A percentile compares a stretch with the other conserved stretches of the same genome.
Evolutionary conservation across 2,797 vertebrate species (phyloP).

Genomic region (Malacoraja senta): DNA sequence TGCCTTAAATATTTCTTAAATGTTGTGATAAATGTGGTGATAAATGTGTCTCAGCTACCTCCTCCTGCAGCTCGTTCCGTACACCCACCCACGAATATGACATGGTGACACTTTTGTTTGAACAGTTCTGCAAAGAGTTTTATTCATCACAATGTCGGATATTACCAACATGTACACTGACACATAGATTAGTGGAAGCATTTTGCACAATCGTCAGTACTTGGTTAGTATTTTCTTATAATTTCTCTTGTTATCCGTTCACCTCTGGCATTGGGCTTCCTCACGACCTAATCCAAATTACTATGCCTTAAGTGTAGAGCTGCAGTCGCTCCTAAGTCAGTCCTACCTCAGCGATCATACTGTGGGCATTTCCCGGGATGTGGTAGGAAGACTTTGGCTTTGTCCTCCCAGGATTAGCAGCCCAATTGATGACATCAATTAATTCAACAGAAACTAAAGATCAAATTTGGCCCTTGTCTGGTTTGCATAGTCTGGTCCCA

Average conservation of each 20-base stretch:
- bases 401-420: not conserved
- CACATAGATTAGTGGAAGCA: not conserved
- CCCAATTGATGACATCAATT: not conserved
- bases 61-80: too few relatives aligned
- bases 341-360: not conserved
- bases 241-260: not conserved
- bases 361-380: not conserved
- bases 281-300: too few relatives aligned
- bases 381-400: not conserved
- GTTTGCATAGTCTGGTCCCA: not conserved
- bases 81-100: too few relatives aligned
- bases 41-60: too few relatives aligned
- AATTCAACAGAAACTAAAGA: not conserved
- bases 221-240: too few relatives aligned
- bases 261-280: not conserved
- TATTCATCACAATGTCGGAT: not conserved
- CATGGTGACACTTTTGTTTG: not conserved
- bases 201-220: not conserved
- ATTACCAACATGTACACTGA: not conserved
- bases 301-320: too few relatives aligned
- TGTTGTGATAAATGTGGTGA: too few relatives aligned
- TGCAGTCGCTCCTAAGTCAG: not conserved
- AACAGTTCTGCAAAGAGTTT: not conserved
- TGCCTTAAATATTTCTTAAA: too few relatives aligned
- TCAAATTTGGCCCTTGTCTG: not conserved